Evolutionary conservation across 2,797 vertebrate genomes (phyloP).

Genomic region (Chromobotia macracanthus): DNA sequence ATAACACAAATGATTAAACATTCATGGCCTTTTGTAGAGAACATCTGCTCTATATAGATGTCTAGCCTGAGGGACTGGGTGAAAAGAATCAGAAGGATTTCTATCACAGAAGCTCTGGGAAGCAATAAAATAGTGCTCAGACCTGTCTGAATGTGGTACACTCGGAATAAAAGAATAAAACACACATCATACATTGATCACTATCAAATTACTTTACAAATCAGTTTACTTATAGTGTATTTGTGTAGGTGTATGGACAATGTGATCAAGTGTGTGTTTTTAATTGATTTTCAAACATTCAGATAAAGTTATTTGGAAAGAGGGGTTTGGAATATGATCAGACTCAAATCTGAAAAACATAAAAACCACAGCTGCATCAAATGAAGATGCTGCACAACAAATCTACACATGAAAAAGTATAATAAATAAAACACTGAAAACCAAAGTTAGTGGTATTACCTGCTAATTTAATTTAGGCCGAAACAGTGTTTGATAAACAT

Average conservation of each 20-base stretch:
- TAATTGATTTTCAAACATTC: not conserved
- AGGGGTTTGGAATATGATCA: not conserved
- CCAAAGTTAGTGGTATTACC: too few species aligned
- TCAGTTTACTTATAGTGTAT: slow-evolving; percentile 9
- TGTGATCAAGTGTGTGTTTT: not conserved
- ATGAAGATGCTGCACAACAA: not conserved
- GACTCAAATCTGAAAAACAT: not conserved
- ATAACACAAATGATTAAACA: slow-evolving; percentile 89
- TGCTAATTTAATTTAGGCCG: not conserved
- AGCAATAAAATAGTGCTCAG: slow-evolving; percentile 79
- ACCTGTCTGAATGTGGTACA: slow-evolving; percentile 64
- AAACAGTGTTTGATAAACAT: not conserved
- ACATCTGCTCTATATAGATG: slow-evolving; percentile 81
- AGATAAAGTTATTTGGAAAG: not conserved
- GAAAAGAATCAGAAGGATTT: slow-evolving; percentile 80
- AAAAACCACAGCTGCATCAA: not conserved
- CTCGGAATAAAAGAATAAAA: slow-evolving; percentile 67
- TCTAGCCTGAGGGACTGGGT: slow-evolving; percentile 77
- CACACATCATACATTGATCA: slow-evolving; percentile 11
- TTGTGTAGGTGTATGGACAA: not conserved
- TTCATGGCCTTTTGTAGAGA: slow-evolving; percentile 83
- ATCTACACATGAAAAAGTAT: not conserved
- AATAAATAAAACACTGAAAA: not conserved
- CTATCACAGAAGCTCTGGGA: slow-evolving; percentile 75
- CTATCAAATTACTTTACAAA: slow-evolving; percentile 17